These are phyloP conservation scores for Hypsibius dujardini DNA, from an alignment of 1,140 invertebrate genomes.

Conservation along the genomic window DNA sequence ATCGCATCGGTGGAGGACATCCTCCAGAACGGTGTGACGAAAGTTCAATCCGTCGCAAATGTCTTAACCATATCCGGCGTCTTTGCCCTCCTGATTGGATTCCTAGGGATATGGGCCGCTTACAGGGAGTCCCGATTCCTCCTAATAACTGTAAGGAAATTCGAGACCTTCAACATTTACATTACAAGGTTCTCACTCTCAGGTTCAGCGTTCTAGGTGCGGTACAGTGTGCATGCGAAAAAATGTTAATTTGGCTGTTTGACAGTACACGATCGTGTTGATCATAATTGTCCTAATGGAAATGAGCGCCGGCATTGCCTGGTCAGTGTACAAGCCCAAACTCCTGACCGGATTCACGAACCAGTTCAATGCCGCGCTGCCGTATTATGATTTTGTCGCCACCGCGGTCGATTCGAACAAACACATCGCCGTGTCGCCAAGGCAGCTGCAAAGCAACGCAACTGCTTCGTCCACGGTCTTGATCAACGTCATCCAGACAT, in stretches of 20 bases:
- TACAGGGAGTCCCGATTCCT: neutral
- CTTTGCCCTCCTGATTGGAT: neutral
- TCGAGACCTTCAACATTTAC: too few relatives aligned
- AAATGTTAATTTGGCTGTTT: too few relatives aligned
- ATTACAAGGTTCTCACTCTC: too few relatives aligned
- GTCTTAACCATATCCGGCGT: neutral
- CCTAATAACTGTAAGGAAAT: slow-evolving; percentile 44
- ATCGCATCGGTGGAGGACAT: too few relatives aligned
- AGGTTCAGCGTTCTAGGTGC: too few relatives aligned
- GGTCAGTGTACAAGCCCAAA: neutral
- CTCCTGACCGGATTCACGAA: neutral
- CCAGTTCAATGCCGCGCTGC: neutral
- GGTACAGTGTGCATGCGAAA: too few relatives aligned
- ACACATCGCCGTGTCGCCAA: neutral
- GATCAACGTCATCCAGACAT: neutral
- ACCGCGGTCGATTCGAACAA: neutral
- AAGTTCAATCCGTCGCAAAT: slow-evolving; percentile 1
- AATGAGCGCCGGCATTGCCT: slow-evolving; percentile 10
- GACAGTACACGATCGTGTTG: neutral
- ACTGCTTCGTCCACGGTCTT: neutral
- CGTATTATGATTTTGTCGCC: neutral
- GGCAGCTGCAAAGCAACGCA: neutral
- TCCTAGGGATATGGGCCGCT: slow-evolving; percentile 10
- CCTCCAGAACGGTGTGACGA: too few relatives aligned
- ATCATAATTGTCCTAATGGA: slow-evolving; percentile 3